Conservation (phyloP, 2,113 vertebrate genomes). For the Syrrhaptes paradoxus region DNA sequence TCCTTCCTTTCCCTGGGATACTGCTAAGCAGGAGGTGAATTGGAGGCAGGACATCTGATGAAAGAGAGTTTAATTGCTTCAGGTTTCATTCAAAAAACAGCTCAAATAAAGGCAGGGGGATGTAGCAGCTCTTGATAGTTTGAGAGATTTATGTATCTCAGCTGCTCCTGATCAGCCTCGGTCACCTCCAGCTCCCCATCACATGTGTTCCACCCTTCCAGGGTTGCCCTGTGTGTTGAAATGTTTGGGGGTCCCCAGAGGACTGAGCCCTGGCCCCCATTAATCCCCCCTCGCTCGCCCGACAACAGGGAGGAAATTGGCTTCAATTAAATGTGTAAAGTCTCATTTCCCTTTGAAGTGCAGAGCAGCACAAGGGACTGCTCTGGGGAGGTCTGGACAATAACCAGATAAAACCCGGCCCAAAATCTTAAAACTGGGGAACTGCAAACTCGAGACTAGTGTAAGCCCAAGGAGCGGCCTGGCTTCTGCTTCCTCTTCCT, state of each 20-base stretch:
- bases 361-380: neutral
- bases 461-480: neutral
- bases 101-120: neutral
- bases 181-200: neutral
- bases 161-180: slow-evolving; percentile 44
- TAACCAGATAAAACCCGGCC: neutral
- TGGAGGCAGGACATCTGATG: slow-evolving; percentile 21
- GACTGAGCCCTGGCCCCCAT: slow-evolving; percentile 40
- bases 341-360: slow-evolving; percentile 67
- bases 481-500: neutral
- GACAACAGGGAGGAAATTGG: slow-evolving; percentile 69
- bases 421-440: neutral
- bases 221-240: slow-evolving; percentile 39
- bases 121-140: neutral
- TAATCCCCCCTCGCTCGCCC: slow-evolving; percentile 5
- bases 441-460: neutral
- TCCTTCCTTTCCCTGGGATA: neutral
- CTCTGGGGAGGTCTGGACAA: slow-evolving; percentile 22
- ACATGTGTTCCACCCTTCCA: neutral
- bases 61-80: slow-evolving; percentile 48
- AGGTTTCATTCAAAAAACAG: slow-evolving; percentile 22
- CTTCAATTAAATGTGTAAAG: slow-evolving; percentile 55
- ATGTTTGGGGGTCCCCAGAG: slow-evolving; percentile 47
- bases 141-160: slow-evolving; percentile 55
- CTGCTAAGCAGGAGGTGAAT: neutral